A percentile compares a stretch with the other conserved stretches of the same genome.
These are phyloP conservation scores for Sebastolobus alascanus DNA, from an alignment of 2,797 vertebrate genomes.

Conservation along the genomic window DNA sequence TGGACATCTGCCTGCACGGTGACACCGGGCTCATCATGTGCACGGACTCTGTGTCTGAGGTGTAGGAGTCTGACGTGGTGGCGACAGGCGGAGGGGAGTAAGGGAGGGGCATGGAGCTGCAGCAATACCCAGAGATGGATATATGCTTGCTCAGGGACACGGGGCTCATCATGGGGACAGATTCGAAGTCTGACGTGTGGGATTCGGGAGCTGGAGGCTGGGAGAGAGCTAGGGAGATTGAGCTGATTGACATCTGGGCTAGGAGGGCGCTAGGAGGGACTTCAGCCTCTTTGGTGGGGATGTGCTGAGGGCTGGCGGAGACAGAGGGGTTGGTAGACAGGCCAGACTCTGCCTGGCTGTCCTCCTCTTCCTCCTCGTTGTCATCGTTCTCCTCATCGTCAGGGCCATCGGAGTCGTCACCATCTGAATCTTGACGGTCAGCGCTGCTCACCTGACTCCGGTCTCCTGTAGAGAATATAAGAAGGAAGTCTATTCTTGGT, in stretches of 20 bases:
- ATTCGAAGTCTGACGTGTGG: constrained; percentile 58
- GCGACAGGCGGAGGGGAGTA: constrained; percentile 60
- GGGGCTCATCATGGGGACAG: constrained; percentile 70
- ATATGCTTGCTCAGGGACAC: constrained; percentile 87
- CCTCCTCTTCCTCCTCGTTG: constrained; percentile 97
- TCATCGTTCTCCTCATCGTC: constrained; percentile 97
- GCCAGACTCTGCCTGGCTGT: constrained; percentile 95
- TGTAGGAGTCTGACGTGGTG: constrained; percentile 72
- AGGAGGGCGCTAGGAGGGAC: constrained; percentile 91
- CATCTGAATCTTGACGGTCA: constrained; percentile 92
- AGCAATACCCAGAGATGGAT: constrained; percentile 83
- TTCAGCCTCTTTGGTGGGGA: constrained; percentile 87
- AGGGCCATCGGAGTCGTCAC: constrained; percentile 93
- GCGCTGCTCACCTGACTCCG: constrained; percentile 87
- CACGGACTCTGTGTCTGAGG: constrained; percentile 81
- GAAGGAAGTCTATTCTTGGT: constrained; percentile 15
- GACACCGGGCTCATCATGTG: constrained; percentile 86
- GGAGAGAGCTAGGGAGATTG: constrained; percentile 67
- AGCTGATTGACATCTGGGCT: constrained; percentile 94
- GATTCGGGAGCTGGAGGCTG: constrained; percentile 51
- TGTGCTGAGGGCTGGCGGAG: constrained; percentile 94
- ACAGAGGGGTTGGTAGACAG: constrained; percentile 95
- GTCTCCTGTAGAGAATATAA: constrained; percentile 85
- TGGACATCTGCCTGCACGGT: constrained; percentile 93
- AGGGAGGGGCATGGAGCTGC: constrained; percentile 60